A percentile compares a stretch with the other conserved stretches of the same genome.
Evolutionary conservation across 2,113 vertebrate species (phyloP).

Genomic region (Chrysochloris asiatica): DNA sequence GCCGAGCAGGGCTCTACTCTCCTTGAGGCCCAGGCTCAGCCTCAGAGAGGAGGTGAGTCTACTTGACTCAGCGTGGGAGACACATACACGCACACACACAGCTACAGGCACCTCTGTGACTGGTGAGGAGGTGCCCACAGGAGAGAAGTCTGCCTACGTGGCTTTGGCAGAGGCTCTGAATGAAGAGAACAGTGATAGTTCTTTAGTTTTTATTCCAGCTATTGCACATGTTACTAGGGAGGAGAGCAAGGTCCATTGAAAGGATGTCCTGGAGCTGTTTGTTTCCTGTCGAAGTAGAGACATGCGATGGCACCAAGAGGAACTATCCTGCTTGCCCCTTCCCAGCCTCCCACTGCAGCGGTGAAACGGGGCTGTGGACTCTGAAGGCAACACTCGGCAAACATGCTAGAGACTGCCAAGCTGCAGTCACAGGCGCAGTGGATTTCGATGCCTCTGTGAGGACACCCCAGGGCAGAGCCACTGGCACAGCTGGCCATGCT

Average conservation of each 20-base stretch:
- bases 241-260: not conserved
- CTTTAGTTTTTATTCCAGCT: not conserved
- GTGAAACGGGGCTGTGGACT: not conserved
- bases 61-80: not conserved
- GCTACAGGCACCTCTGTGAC: not conserved
- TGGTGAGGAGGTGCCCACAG: no score
- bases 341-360: not conserved
- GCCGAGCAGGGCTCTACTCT: not conserved
- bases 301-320: not conserved
- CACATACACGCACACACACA: not conserved
- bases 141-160: not conserved
- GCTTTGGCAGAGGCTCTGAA: not conserved
- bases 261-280: not conserved
- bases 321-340: not conserved
- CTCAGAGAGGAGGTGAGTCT: not conserved
- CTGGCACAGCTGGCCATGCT: not conserved
- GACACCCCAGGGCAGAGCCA: not conserved
- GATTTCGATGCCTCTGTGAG: not conserved
- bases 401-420: not conserved
- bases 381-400: not conserved
- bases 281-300: not conserved
- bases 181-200: not conserved
- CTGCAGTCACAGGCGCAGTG: not conserved
- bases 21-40: not conserved
- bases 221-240: not conserved